These are phyloP conservation scores for Caenorhabditis sp. DNA, from an alignment of 2,888 invertebrate species.

Conservation along the genomic window DNA sequence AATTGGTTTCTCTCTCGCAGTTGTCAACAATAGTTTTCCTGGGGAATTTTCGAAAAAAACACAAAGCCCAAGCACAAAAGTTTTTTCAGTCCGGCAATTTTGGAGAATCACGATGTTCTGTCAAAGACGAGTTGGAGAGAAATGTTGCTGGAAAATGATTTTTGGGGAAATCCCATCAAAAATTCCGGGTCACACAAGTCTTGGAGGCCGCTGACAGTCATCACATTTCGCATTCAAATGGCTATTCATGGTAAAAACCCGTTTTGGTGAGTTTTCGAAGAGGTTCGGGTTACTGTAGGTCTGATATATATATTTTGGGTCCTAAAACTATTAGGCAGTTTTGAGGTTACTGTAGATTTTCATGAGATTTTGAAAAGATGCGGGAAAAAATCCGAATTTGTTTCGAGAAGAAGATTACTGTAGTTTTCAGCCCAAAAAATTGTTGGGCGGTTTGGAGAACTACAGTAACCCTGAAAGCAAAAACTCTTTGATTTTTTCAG, in stretches of 20 bases:
- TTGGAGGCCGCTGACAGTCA: conserved; percentile 89
- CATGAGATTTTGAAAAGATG: no score
- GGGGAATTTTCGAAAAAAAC: no score
- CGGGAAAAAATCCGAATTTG: no score
- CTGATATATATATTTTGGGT: no score
- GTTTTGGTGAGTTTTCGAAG: conserved; percentile 36
- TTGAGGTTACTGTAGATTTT: no score
- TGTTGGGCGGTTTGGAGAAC: no score
- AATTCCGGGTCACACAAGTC: conserved; percentile 95
- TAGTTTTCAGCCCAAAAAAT: no score
- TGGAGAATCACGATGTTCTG: background rate
- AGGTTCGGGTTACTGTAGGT: no score
- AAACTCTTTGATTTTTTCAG: no score
- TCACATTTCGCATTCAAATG: conserved; percentile 86
- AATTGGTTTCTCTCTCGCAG: background rate
- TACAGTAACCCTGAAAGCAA: no score
- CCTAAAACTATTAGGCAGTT: no score
- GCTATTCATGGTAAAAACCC: conserved; percentile 75
- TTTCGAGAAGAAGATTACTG: no score
- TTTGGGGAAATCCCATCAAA: conserved; percentile 94
- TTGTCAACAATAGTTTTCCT: background rate
- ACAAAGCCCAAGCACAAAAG: background rate
- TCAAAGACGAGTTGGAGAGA: background rate
- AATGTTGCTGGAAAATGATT: conserved; percentile 78
- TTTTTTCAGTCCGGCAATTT: background rate